Percentiles rank a stretch among this genome's conserved stretches.
Evolutionary conservation across 2,888 invertebrate genomes (phyloP).

Genomic region (Lypha dubia): DNA sequence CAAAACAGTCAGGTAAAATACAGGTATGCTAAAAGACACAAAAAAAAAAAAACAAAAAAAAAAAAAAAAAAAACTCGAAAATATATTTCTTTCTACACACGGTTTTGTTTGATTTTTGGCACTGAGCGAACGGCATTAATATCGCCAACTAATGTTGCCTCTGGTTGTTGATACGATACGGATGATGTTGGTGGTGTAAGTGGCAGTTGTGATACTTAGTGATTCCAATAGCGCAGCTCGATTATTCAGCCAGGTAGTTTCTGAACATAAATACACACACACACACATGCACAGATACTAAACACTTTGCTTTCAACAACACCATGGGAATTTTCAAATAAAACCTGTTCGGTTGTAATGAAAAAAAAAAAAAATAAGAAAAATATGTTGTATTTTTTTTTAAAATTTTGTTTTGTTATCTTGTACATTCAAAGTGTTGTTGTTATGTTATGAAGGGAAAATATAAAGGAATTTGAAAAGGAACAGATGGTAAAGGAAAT

Average conservation of each 20-base stretch:
- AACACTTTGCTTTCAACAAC: conserved; percentile 59
- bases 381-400: conserved; percentile 27
- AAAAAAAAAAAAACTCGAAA: conserved; percentile 14
- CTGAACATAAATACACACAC: neutral
- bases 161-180: conserved; percentile 32
- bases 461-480: conserved; percentile 56
- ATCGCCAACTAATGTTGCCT: conserved; percentile 29
- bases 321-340: conserved; percentile 71
- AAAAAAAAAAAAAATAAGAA: conserved; percentile 34
- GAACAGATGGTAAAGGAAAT: conserved; percentile 67
- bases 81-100: conserved; percentile 26
- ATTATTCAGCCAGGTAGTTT: conserved; percentile 55
- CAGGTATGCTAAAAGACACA: conserved; percentile 55
- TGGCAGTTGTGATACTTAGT: conserved; percentile 42
- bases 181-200: conserved; percentile 27
- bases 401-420: conserved; percentile 33
- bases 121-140: conserved; percentile 17
- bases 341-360: conserved; percentile 66
- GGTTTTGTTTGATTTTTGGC: conserved; percentile 46
- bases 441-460: conserved; percentile 59
- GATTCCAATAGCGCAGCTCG: conserved; percentile 60
- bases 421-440: conserved; percentile 8
- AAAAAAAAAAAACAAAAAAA: conserved; percentile 9
- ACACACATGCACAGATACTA: conserved; percentile 9
- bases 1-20: conserved; percentile 55